Evolutionary conservation across 2,888 invertebrate species (phyloP).

Genomic region (Hirtodrosophila histrioides): DNA sequence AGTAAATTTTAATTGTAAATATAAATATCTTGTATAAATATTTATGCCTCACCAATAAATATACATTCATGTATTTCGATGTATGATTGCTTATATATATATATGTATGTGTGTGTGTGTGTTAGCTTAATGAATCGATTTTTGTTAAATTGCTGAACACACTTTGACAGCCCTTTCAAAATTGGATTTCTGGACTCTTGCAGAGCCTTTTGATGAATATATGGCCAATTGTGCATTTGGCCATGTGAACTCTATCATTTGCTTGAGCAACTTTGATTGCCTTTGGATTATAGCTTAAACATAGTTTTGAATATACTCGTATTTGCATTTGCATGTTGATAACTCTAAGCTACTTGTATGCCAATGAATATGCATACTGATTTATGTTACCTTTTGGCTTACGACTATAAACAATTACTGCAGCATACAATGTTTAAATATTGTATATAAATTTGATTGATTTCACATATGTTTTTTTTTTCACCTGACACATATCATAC

Average conservation of each 20-base stretch:
- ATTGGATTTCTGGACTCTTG: slow-evolving; percentile 33
- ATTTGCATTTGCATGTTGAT: slow-evolving; percentile 6
- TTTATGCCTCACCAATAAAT: slow-evolving; percentile 62
- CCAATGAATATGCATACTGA: slow-evolving; percentile 32
- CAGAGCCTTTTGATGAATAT: slow-evolving; percentile 35
- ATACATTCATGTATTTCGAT: slow-evolving; percentile 17
- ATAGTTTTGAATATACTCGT: slow-evolving; percentile 13
- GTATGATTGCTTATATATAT: slow-evolving; percentile 22
- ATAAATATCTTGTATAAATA: slow-evolving; percentile 59
- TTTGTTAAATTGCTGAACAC: slow-evolving; percentile 52
- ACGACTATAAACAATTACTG: slow-evolving; percentile 18
- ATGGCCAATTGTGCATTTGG: slow-evolving; percentile 40
- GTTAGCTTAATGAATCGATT: slow-evolving; percentile 29
- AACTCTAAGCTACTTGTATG: slow-evolving; percentile 15
- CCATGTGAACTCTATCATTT: slow-evolving; percentile 30
- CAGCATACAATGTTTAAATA: not conserved
- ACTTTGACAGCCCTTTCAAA: slow-evolving; percentile 49
- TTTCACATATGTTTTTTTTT: slow-evolving; percentile 27
- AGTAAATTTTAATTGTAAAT: slow-evolving; percentile 50
- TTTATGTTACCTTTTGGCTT: slow-evolving; percentile 20
- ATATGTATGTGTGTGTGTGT: slow-evolving; percentile 17
- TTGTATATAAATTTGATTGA: slow-evolving; percentile 1
- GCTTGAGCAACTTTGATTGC: slow-evolving; percentile 32
- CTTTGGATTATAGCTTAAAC: slow-evolving; percentile 16
- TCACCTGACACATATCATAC: slow-evolving; percentile 41